These are phyloP conservation scores for Orestias chungarensis DNA, from an alignment of 2,797 vertebrate species.

Conservation along the genomic window DNA sequence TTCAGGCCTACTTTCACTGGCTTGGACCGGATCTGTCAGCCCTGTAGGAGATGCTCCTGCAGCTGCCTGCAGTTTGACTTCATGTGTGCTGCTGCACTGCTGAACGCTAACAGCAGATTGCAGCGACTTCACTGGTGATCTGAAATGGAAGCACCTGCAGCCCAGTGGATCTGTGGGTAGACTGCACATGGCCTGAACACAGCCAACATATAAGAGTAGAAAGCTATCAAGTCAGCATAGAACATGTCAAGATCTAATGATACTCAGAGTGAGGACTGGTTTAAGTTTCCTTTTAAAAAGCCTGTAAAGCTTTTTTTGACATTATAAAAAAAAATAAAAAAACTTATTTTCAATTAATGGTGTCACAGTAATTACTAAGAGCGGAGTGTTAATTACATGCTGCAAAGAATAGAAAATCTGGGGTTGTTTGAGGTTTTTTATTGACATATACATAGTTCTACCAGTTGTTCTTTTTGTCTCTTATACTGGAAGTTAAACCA, in stretches of 20 bases:
- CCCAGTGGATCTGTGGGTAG: not conserved
- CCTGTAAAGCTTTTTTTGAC: too few species aligned
- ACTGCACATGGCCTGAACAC: not conserved
- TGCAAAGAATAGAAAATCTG: not conserved
- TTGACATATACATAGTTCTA: not conserved
- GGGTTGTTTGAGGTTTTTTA: not conserved
- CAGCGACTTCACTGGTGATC: slow-evolving; percentile 11
- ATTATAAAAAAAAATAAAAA: too few species aligned
- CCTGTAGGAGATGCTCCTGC: not conserved
- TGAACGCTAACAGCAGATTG: slow-evolving; percentile 40
- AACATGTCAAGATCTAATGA: too few species aligned
- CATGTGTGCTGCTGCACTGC: slow-evolving; percentile 7
- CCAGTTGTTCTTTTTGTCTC: not conserved
- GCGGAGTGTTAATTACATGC: not conserved
- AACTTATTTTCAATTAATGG: not conserved
- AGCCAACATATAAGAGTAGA: not conserved
- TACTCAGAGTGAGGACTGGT: too few species aligned
- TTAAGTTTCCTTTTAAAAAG: too few species aligned
- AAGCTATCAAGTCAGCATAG: too few species aligned
- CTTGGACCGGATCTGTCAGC: slow-evolving; percentile 5
- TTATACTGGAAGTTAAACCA: not conserved
- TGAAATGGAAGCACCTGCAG: slow-evolving; percentile 37
- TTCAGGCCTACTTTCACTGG: not conserved
- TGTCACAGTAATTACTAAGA: not conserved
- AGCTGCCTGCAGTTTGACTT: not conserved